Evolutionary conservation across 1,140 invertebrate genomes (phyloP).

Genomic region (Cyclina sinensis): DNA sequence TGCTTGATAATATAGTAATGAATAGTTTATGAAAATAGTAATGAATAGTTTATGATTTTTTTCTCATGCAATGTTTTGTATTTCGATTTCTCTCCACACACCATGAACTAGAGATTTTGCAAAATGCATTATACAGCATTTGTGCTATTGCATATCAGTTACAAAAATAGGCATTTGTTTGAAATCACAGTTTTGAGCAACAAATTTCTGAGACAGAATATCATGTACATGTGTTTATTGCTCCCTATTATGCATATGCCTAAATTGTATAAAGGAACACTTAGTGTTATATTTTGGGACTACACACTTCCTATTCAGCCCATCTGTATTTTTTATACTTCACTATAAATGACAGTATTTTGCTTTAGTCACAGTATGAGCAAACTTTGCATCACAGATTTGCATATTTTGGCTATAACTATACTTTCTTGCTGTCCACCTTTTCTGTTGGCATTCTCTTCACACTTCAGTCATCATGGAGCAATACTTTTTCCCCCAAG

Average conservation of each 20-base stretch:
- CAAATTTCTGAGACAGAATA: neutral
- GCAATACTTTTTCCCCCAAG: too few species aligned
- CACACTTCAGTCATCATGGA: too few species aligned
- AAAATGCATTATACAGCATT: neutral
- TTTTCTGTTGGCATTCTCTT: too few species aligned
- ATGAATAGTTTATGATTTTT: conserved; percentile 11
- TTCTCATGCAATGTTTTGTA: neutral
- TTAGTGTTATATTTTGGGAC: conserved; percentile 8
- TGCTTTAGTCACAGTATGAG: neutral
- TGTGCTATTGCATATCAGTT: conserved; percentile 3
- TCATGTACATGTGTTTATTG: conserved; percentile 1
- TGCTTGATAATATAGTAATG: conserved; percentile 21
- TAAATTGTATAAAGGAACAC: conserved; percentile 20
- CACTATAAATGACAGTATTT: neutral
- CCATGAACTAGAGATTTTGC: conserved; percentile 9
- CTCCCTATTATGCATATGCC: neutral
- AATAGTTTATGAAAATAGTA: neutral
- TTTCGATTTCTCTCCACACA: neutral
- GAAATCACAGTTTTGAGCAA: conserved; percentile 13
- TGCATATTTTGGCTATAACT: conserved; percentile 24
- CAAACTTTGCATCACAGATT: conserved; percentile 34
- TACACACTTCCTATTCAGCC: neutral
- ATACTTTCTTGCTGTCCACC: too few species aligned
- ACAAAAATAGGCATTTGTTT: conserved; percentile 2
- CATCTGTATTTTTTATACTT: neutral